Evolutionary conservation across 2,888 invertebrate species (phyloP).

Genomic region (Parasteatoda lunata): DNA sequence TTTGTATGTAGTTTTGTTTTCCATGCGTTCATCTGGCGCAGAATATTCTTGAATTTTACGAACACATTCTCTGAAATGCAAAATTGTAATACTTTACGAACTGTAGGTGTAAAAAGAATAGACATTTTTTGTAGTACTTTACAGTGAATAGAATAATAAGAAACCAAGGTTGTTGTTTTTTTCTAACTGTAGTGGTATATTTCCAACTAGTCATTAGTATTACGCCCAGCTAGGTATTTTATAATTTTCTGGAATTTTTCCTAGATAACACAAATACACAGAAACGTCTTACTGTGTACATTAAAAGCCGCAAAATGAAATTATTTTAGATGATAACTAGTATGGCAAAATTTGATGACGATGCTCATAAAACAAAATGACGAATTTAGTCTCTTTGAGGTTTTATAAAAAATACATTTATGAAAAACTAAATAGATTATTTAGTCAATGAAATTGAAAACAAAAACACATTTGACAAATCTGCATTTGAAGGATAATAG

Average conservation of each 20-base stretch:
- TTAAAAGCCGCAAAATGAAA: too few relatives aligned
- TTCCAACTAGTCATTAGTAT: not conserved
- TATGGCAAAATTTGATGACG: too few relatives aligned
- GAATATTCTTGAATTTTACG: not conserved
- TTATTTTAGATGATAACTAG: too few relatives aligned
- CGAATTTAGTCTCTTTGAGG: too few relatives aligned
- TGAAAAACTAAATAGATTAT: too few relatives aligned
- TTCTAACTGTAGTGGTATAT: not conserved
- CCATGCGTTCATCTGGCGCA: slow-evolving; percentile 16
- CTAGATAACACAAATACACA: not conserved
- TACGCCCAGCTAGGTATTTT: not conserved
- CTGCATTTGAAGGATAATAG: too few relatives aligned
- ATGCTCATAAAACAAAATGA: too few relatives aligned
- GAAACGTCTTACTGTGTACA: too few relatives aligned
- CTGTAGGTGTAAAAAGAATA: not conserved
- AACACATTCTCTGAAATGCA: not conserved
- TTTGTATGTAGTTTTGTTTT: slow-evolving; percentile 27
- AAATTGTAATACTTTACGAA: not conserved
- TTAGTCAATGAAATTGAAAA: too few relatives aligned
- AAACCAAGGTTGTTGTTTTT: not conserved
- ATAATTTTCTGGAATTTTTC: slow-evolving; percentile 14
- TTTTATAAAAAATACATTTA: too few relatives aligned
- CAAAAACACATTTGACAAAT: too few relatives aligned
- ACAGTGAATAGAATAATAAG: not conserved
- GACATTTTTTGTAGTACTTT: not conserved